phyloP scores from a whole-genome alignment of 2,888 invertebrate species.

The Ischnus inquisitorius region DNA sequence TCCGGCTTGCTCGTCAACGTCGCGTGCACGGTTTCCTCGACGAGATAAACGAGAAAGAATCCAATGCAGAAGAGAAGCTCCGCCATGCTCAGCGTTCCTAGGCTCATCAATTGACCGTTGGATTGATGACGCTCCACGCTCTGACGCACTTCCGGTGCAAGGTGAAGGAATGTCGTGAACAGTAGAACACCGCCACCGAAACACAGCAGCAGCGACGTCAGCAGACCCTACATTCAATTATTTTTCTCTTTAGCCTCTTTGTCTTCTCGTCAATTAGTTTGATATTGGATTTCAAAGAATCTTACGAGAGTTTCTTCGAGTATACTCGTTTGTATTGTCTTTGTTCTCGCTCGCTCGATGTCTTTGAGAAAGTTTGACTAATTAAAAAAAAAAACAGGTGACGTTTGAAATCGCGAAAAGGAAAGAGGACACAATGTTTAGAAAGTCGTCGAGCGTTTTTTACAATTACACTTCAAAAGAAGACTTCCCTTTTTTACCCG shows the following conservation, averaged over 20 bases:
- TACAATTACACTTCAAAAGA: neutral
- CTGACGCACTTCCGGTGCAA: slow-evolving; percentile 89
- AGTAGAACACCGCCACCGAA: slow-evolving; percentile 90
- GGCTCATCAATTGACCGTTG: slow-evolving; percentile 84
- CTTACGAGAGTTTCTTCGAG: slow-evolving; percentile 38
- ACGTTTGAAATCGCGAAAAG: too few relatives aligned
- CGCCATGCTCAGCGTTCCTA: slow-evolving; percentile 86
- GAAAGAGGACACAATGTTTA: too few relatives aligned
- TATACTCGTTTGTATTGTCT: slow-evolving; percentile 1
- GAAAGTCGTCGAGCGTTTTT: neutral
- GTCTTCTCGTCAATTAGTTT: slow-evolving; percentile 20
- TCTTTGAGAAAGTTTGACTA: neutral
- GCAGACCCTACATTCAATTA: slow-evolving; percentile 84
- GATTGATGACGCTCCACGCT: slow-evolving; percentile 86
- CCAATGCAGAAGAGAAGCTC: slow-evolving; percentile 88
- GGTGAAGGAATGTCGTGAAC: slow-evolving; percentile 89
- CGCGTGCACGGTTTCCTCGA: slow-evolving; percentile 88
- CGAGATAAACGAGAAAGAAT: slow-evolving; percentile 89
- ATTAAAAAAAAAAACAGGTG: neutral
- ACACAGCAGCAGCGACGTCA: slow-evolving; percentile 88
- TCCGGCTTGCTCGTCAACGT: slow-evolving; percentile 83
- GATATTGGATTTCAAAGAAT: neutral
- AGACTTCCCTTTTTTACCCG: neutral
- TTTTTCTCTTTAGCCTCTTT: slow-evolving; percentile 15
- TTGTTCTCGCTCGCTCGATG: neutral